Conservation (phyloP, 2,113 vertebrate species). For the Callithrix jacchus region DNA sequence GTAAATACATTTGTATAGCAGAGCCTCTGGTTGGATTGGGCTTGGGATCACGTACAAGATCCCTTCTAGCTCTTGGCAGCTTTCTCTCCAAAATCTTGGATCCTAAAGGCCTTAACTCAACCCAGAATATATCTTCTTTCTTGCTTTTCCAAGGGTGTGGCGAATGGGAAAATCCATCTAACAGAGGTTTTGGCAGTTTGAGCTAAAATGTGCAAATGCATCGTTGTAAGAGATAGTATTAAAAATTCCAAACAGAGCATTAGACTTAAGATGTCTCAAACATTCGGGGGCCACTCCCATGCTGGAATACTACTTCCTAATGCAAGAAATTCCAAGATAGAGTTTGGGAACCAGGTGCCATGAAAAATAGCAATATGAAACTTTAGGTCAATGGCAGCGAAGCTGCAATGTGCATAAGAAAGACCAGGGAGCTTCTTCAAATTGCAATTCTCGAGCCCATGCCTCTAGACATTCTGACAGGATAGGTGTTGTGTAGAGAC, state of each 20-base stretch:
- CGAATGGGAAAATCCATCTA: neutral
- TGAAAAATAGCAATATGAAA: neutral
- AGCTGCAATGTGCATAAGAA: neutral
- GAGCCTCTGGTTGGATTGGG: neutral
- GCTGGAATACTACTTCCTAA: neutral
- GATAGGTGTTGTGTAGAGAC: neutral
- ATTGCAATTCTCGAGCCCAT: neutral
- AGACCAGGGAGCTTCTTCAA: neutral
- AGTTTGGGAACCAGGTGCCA: neutral
- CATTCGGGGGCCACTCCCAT: too few relatives aligned
- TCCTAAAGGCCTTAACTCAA: neutral
- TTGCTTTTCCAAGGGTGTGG: constrained; percentile 5
- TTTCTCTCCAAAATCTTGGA: neutral
- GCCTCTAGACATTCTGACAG: neutral
- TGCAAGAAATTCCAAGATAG: neutral
- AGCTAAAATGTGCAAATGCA: neutral
- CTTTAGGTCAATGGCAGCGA: neutral
- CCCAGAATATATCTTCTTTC: neutral
- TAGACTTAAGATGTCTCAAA: too few relatives aligned
- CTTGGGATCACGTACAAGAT: neutral
- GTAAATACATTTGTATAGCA: neutral
- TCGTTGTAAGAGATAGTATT: neutral
- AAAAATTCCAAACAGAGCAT: neutral
- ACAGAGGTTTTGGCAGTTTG: neutral
- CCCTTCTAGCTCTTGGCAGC: neutral